Conservation (phyloP, 1,140 invertebrate species). For the Papilio aristodemus region DNA sequence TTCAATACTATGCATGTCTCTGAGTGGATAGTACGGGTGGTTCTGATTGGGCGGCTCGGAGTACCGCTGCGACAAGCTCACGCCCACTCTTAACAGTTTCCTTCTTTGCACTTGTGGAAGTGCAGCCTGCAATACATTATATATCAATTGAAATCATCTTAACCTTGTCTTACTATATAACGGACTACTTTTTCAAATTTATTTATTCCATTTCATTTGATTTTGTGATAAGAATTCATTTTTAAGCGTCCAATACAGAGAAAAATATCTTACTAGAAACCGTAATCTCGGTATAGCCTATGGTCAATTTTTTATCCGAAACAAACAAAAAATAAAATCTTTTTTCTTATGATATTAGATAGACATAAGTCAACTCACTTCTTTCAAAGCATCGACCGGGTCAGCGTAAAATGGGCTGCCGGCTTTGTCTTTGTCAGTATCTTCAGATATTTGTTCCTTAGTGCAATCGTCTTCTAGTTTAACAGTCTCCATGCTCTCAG, state of each 20-base stretch:
- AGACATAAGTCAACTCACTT: conserved; percentile 53
- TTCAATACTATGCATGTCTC: conserved; percentile 80
- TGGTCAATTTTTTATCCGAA: no score
- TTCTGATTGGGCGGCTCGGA: conserved; percentile 81
- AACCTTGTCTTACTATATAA: no score
- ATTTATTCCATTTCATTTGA: no score
- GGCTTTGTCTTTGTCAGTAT: conserved; percentile 82
- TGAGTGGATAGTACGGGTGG: conserved; percentile 76
- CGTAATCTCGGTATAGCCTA: no score
- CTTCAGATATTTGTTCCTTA: conserved; percentile 56
- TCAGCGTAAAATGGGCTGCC: conserved; percentile 95
- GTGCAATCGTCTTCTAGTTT: conserved; percentile 67
- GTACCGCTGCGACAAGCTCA: conserved; percentile 79
- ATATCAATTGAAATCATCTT: no score
- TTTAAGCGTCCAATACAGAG: no score
- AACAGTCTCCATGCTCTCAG: conserved; percentile 76
- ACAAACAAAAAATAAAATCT: no score
- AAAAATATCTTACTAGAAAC: no score
- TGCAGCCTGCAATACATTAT: conserved; percentile 61
- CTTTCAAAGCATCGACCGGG: conserved; percentile 91
- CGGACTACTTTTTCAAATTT: no score
- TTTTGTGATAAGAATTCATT: no score
- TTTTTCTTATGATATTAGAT: background rate
- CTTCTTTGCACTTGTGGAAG: conserved; percentile 72
- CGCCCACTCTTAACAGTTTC: conserved; percentile 63